phyloP scores from a whole-genome alignment of 2,113 vertebrate species.

The Semnornis frantzii region DNA sequence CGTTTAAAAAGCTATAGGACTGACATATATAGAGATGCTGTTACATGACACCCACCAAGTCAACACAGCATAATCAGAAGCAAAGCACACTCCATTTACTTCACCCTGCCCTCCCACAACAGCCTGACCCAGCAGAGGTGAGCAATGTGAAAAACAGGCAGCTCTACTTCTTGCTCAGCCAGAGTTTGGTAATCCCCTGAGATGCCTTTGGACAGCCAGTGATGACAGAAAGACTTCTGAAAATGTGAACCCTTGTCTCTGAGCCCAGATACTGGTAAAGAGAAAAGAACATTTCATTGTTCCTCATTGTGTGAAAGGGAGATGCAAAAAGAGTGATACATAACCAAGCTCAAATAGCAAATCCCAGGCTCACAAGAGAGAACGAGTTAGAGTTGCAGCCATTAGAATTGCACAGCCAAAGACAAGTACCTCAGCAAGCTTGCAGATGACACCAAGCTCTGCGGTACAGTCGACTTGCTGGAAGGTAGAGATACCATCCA shows the following conservation, averaged over 20 bases:
- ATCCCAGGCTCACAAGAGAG: not conserved
- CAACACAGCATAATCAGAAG: not conserved
- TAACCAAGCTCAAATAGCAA: not conserved
- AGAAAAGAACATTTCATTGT: not conserved
- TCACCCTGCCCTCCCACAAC: not conserved
- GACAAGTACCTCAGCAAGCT: not conserved
- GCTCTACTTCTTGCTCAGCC: not conserved
- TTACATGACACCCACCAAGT: not conserved
- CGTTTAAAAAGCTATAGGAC: not conserved
- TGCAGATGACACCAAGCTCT: too few species aligned
- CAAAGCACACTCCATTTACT: not conserved
- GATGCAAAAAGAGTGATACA: not conserved
- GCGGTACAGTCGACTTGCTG: too few species aligned
- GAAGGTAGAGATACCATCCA: too few species aligned
- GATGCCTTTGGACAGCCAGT: not conserved
- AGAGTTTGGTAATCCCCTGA: not conserved
- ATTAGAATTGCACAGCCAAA: not conserved
- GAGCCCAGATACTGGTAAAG: not conserved
- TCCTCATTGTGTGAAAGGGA: not conserved
- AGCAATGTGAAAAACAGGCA: not conserved
- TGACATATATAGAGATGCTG: not conserved
- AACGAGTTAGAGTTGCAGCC: not conserved
- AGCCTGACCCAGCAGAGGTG: not conserved
- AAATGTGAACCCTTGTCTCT: not conserved
- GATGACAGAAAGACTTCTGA: rapidly evolving